These are phyloP conservation scores for Cuculus canorus DNA, from an alignment of 2,797 vertebrate genomes.

Conservation along the genomic window DNA sequence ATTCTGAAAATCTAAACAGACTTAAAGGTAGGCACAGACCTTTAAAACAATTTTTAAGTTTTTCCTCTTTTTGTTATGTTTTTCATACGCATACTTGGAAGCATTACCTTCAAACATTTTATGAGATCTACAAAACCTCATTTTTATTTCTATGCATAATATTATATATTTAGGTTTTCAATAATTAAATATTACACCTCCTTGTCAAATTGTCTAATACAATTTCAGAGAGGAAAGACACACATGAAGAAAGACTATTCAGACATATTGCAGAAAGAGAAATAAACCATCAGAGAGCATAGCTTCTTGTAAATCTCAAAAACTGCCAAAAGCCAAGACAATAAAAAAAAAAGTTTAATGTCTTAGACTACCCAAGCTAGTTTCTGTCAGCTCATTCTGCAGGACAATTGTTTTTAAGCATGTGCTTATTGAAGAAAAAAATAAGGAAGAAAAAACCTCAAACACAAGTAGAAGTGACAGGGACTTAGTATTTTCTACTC, in stretches of 20 bases:
- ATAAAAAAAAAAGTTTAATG: background rate
- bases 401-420: background rate
- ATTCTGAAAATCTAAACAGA: background rate
- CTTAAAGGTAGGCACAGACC: background rate
- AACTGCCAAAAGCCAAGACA: background rate
- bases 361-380: background rate
- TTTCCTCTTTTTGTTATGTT: constrained; percentile 2
- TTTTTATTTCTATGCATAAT: background rate
- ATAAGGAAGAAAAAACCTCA: no score
- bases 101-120: background rate
- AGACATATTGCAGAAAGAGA: background rate
- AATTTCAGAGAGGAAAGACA: constrained; percentile 33
- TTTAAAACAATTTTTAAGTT: background rate
- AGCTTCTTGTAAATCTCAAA: background rate
- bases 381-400: background rate
- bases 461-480: background rate
- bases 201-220: background rate
- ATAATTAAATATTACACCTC: constrained; percentile 23
- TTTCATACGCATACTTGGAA: background rate
- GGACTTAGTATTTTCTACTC: background rate
- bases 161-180: background rate
- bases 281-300: fast-evolving
- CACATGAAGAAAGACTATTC: background rate
- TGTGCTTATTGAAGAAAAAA: background rate
- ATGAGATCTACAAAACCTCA: background rate